Evolutionary conservation across 2,797 vertebrate species (phyloP).

Genomic region (Sebastes dallii): DNA sequence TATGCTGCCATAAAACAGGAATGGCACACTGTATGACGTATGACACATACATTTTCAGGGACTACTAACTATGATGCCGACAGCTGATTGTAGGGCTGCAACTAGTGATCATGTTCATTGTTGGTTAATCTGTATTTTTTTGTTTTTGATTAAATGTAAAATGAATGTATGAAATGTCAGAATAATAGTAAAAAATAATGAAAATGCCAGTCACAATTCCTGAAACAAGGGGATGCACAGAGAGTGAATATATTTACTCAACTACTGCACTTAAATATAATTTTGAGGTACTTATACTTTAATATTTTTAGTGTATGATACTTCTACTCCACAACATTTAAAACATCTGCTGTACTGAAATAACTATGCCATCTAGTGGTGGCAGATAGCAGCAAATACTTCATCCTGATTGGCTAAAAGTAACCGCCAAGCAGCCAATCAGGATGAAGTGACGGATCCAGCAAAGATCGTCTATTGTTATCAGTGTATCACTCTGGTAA

Average conservation of each 20-base stretch:
- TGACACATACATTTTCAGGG: neutral
- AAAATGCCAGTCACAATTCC: neutral
- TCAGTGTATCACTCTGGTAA: rapidly evolving
- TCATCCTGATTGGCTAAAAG: neutral
- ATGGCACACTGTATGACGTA: neutral
- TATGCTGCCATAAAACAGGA: neutral
- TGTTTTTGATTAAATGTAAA: neutral
- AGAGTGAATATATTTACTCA: neutral
- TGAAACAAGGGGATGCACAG: neutral
- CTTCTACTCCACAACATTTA: neutral
- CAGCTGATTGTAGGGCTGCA: neutral
- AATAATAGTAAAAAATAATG: neutral
- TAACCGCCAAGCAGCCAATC: neutral
- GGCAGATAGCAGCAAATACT: rapidly evolving
- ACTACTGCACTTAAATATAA: neutral
- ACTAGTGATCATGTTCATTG: too few species aligned
- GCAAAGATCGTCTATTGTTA: constrained; percentile 36
- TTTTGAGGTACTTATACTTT: neutral
- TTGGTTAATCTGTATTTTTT: too few species aligned
- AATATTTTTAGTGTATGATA: neutral
- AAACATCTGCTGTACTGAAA: neutral
- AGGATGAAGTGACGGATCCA: rapidly evolving
- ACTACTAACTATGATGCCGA: neutral
- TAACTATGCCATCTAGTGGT: constrained; percentile 25
- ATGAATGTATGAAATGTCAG: neutral